Evolutionary conservation across 2,113 vertebrate genomes (phyloP).

Genomic region (Sminthopsis crassicaudata): DNA sequence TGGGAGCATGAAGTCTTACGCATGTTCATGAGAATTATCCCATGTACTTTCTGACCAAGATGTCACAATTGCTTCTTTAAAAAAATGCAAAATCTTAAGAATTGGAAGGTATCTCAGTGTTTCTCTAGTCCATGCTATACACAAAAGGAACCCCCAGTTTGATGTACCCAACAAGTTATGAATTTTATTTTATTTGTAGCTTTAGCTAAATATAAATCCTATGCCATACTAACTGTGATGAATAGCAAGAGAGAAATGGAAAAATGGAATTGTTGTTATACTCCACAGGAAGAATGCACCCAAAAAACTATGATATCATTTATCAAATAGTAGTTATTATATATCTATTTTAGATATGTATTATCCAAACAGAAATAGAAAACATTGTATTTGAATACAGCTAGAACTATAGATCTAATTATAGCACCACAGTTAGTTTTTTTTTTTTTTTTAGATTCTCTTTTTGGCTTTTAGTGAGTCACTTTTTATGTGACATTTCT

Average conservation of each 20-base stretch:
- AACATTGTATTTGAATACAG: neutral
- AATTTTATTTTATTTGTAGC: neutral
- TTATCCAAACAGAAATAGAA: neutral
- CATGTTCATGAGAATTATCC: neutral
- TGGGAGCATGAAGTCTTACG: neutral
- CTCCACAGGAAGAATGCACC: neutral
- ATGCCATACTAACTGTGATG: neutral
- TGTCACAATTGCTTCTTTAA: neutral
- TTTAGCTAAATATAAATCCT: neutral
- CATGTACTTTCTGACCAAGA: neutral
- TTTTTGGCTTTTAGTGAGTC: neutral
- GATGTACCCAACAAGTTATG: neutral
- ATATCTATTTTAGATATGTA: neutral
- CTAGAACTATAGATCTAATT: neutral
- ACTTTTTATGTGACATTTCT: neutral
- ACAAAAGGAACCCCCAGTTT: neutral
- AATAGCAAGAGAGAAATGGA: neutral
- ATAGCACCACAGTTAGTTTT: neutral
- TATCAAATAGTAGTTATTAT: neutral
- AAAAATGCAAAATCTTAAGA: neutral
- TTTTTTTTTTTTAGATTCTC: neutral
- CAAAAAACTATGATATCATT: neutral
- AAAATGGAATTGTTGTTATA: neutral
- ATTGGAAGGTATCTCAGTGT: neutral
- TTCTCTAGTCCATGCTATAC: neutral